Evolutionary conservation across 2,797 vertebrate genomes (phyloP), one percentile per base, ranked within the genome.

Genomic region (Gila robusta): DNA sequence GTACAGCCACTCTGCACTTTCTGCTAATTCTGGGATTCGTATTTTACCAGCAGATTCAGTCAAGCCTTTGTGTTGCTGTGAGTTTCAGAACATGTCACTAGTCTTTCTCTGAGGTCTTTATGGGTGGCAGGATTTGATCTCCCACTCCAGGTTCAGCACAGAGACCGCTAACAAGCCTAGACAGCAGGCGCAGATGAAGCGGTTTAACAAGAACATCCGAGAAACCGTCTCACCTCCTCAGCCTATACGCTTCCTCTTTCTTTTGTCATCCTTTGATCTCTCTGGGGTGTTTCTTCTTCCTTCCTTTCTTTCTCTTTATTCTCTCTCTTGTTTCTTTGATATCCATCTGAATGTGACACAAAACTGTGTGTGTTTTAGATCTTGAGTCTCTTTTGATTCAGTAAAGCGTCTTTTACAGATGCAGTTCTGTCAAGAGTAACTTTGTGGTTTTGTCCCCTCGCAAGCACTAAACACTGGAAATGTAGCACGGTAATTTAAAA

Each of bases 111-210:
- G 28, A 76, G 71, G 71, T 76, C 54, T 83, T 83, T 59, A 83
- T 76, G 82, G 71, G 56, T 66, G 82, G 82, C 71, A 66, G 39
- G 71, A 28, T 83, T 83, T 83, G 71, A 83, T 76, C 71, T 76
- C 64, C 28, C 39, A 1, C 12, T 62, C 35, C 10, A 21, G 76
- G 56, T 73, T 83, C 71, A 74, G 56, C 4, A 1, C 35, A 44
- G 69, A 82, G 39, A 47, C 62, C 11, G 7, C 71, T 83, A 83
- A 83, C 71, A 76, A 76, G 71, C 14, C 71, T 47, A 44, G 71
- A 83, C 56, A 76, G 82, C 82, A 83, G 41, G 41, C 54, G 32
- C 82, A 52, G 82, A 28, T 76, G 70, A 82, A 62, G 52, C 54
- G 19, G 6, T 74, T 64, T 66, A 83, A 83, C 82, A 83, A 52